phyloP scores from a whole-genome alignment of 2,113 vertebrate species.

The Hyaena hyaena region DNA sequence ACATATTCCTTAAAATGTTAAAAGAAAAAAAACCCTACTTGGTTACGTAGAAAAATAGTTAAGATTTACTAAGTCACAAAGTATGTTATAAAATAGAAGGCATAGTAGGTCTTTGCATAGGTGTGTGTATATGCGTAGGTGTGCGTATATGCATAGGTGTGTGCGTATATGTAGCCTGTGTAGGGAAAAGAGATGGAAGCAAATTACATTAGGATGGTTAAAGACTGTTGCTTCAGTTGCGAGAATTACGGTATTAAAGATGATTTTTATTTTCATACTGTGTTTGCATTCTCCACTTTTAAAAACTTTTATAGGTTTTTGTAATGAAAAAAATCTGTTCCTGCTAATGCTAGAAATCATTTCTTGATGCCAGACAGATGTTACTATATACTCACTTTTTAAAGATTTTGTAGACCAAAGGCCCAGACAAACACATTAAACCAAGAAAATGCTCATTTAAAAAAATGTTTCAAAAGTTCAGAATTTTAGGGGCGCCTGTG shows the following conservation, averaged over 20 bases:
- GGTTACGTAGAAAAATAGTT: neutral
- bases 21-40: neutral
- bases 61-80: neutral
- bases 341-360: neutral
- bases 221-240: neutral
- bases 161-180: neutral
- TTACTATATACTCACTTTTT: slow-evolving; percentile 46
- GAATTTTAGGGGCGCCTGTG: no score
- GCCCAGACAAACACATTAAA: slow-evolving; percentile 73
- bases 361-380: neutral
- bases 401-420: slow-evolving; percentile 56
- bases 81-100: neutral
- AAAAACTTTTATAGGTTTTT: neutral
- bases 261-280: neutral
- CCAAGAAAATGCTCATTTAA: slow-evolving; percentile 58
- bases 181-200: neutral
- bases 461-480: no score
- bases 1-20: neutral
- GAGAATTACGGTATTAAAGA: neutral
- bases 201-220: neutral
- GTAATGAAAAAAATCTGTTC: neutral
- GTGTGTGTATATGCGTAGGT: accelerated
- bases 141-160: no score
- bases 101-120: neutral
- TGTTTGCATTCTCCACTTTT: neutral